phyloP scores from a whole-genome alignment of 2,888 invertebrate genomes.

The Callyntrura guangdongensis region DNA sequence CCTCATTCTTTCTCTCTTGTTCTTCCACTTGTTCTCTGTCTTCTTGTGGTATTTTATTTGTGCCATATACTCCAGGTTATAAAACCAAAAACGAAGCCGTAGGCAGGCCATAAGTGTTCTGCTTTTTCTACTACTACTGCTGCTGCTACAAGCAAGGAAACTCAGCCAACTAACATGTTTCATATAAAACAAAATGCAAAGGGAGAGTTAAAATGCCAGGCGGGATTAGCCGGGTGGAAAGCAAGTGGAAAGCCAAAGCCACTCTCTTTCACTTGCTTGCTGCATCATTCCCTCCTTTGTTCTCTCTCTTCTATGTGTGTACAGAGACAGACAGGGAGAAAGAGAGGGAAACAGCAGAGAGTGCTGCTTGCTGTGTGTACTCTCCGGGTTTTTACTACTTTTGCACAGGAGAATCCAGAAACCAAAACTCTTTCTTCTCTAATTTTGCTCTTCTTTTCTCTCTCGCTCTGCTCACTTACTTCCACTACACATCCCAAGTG shows the following conservation, averaged over 20 bases:
- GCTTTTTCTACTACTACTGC: background rate
- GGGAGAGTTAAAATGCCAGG: constrained; percentile 78
- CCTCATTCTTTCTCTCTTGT: constrained; percentile 41
- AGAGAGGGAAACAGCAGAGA: background rate
- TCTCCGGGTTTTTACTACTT: background rate
- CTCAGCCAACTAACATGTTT: constrained; percentile 38
- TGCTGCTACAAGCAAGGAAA: constrained; percentile 8
- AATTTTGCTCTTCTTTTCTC: constrained; percentile 64
- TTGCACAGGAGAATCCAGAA: constrained; percentile 61
- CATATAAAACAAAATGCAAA: constrained; percentile 60
- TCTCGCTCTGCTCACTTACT: constrained; percentile 76
- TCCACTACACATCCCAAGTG: constrained; percentile 80
- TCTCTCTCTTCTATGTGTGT: constrained; percentile 32
- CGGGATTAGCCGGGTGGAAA: constrained; percentile 80
- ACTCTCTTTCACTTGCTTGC: constrained; percentile 51
- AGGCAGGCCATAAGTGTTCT: background rate
- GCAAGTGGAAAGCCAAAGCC: constrained; percentile 73
- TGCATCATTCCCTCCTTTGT: constrained; percentile 65
- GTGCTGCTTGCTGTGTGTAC: constrained; percentile 14
- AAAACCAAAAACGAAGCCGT: constrained; percentile 5
- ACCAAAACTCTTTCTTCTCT: constrained; percentile 74
- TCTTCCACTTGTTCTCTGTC: constrained; percentile 26
- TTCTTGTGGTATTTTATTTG: constrained; percentile 66
- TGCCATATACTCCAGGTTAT: constrained; percentile 28
- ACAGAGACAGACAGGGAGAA: no score